Evolutionary conservation across 2,797 vertebrate species (phyloP).

Genomic region (Manis crassicaudata): DNA sequence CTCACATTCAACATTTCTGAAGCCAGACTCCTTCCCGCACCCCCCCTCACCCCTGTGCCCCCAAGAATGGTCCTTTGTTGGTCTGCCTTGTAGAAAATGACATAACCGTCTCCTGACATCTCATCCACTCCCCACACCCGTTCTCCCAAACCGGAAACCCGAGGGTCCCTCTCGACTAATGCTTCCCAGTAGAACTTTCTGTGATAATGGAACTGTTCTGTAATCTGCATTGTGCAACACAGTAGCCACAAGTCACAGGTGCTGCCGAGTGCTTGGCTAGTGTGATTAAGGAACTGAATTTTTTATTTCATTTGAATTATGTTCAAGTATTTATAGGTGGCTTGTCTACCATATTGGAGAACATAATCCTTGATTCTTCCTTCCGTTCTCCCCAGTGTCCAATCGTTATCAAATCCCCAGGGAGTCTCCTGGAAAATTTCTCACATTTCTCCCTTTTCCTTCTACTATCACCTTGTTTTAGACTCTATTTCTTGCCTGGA

Average conservation of each 20-base stretch:
- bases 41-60: fast-evolving
- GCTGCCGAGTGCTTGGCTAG: neutral
- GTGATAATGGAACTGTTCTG: fast-evolving
- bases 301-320: neutral
- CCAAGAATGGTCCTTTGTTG: neutral
- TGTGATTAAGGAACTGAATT: neutral
- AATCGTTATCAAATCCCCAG: neutral
- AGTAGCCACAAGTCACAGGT: fast-evolving
- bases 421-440: neutral
- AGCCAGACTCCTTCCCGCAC: neutral
- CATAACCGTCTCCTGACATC: neutral
- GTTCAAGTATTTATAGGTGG: too few species aligned
- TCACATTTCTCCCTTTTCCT: neutral
- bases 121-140: neutral
- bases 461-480: neutral
- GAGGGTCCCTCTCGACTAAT: too few species aligned
- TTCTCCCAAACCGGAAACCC: neutral
- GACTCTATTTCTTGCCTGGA: neutral
- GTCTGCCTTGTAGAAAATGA: neutral
- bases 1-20: neutral
- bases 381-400: neutral
- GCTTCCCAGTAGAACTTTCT: neutral
- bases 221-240: fast-evolving
- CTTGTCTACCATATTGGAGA: neutral
- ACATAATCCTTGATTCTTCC: neutral